Base-by-base conservation (phyloP, 2,113 vertebrate species). In the Cebidichthys violaceus region DNA sequence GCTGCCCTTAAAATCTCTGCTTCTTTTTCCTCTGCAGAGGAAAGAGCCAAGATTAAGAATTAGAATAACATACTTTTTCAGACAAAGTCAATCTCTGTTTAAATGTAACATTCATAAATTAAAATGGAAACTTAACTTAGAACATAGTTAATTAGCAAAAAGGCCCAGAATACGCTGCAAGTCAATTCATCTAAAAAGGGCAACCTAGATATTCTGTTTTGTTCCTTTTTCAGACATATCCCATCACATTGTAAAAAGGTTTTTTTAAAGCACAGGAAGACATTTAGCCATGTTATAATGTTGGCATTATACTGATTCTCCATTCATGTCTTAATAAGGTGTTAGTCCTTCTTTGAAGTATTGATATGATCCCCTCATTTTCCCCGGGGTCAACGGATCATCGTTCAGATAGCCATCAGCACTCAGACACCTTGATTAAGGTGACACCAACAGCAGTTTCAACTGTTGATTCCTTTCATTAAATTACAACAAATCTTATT, bases 271-370 rank as follows among this genome's bases (percentile, higher is more conserved):
- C 0, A 29, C 0, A 68, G 2, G 9, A 17, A 71, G 3, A 54
- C 3, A 0, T 79, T 31, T 15, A n/a, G 11, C 43, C 47, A 13
- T 22, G 0, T 72, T 11, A 43, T n/a, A 41, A 65, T 54, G 9
- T 70, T 52, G 15, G 9, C 13, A 37, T 75, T 85, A 69, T 14
- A 18, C 41, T 52, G 17, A n/a, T 61, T 75, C 24, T 1, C 17
- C 7, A 4, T 24, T 75, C 57, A 24, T 70, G 45, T 66, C 70
- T 70, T 78, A 17, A 80, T 61, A 24, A 79, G 75, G 73, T 70
- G 74, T 88, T 80, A 86, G 73, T 70, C 22, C 24, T 24, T 52
- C 86, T 94, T 94, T 93, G 89, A 95, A 90, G 86, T 93, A 90
- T 6, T 92, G 81, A 88, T 92, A 31, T 86, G 84, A 83, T 90